phyloP scores from a whole-genome alignment of 2,888 invertebrate species.

The Caenorhabditis becei region DNA sequence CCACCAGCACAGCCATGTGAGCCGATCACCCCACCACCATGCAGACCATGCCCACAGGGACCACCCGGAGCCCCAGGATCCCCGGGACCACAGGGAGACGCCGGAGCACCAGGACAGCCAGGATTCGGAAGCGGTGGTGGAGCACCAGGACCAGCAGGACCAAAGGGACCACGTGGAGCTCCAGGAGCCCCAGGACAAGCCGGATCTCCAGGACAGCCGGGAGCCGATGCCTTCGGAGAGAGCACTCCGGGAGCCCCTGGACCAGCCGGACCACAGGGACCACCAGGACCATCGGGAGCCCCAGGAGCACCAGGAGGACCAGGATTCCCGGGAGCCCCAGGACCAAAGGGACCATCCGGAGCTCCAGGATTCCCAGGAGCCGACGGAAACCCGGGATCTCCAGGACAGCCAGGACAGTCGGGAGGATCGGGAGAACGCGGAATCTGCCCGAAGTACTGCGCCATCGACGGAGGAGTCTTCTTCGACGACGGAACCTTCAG shows the following conservation, averaged over 20 bases:
- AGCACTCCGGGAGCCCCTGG: slow-evolving; percentile 71
- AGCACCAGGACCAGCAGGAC: slow-evolving; percentile 67
- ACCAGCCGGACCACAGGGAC: slow-evolving; percentile 65
- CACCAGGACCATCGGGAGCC: slow-evolving; percentile 66
- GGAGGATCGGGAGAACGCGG: slow-evolving; percentile 74
- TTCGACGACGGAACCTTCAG: slow-evolving; percentile 77
- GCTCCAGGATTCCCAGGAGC: slow-evolving; percentile 66
- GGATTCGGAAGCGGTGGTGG: slow-evolving; percentile 66
- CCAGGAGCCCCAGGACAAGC: slow-evolving; percentile 66
- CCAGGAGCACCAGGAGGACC: slow-evolving; percentile 61
- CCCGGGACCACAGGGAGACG: slow-evolving; percentile 68
- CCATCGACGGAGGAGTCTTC: slow-evolving; percentile 80
- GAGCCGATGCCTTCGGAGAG: slow-evolving; percentile 58
- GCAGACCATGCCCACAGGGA: slow-evolving; percentile 71
- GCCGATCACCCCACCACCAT: slow-evolving; percentile 70
- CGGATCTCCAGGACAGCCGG: slow-evolving; percentile 73
- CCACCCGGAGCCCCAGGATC: slow-evolving; percentile 72
- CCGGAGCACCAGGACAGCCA: slow-evolving; percentile 71
- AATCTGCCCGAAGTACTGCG: too few relatives aligned
- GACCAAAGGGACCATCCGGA: slow-evolving; percentile 69
- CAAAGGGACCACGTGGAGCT: slow-evolving; percentile 63
- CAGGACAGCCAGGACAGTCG: slow-evolving; percentile 71
- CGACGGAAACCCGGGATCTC: slow-evolving; percentile 63
- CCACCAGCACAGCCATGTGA: slow-evolving; percentile 64
- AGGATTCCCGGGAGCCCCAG: slow-evolving; percentile 64